Percentiles rank a stretch among this genome's conserved stretches.
Evolutionary conservation across 92 coral and sea anemone species (phyloP).

Genomic region (Phenganax stokvisi): DNA sequence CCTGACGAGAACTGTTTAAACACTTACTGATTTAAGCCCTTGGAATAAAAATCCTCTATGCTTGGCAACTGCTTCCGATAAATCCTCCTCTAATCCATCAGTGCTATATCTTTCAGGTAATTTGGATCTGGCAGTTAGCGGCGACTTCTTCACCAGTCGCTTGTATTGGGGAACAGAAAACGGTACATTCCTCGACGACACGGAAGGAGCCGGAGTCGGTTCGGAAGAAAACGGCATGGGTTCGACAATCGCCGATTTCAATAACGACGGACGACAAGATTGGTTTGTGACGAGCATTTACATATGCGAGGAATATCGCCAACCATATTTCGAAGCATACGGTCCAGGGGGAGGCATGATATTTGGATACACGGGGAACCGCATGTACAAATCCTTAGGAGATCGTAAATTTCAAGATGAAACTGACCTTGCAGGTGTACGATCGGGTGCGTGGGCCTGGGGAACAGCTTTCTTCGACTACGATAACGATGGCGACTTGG

Average conservation of each 20-base stretch:
- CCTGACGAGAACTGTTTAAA: too few species aligned
- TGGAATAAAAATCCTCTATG: too few species aligned
- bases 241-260: conserved; percentile 78
- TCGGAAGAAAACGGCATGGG: conserved; percentile 99
- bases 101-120: conserved; percentile 43
- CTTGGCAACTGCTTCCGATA: too few species aligned
- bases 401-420: conserved; percentile 76
- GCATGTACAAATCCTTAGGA: conserved; percentile 71
- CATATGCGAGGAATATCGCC: conserved; percentile 81
- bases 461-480: conserved; percentile 92
- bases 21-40: too few species aligned
- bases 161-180: conserved; percentile 89
- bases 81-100: too few species aligned
- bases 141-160: conserved; percentile 91
- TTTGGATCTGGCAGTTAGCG: conserved; percentile 67
- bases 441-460: conserved; percentile 96
- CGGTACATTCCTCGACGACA: conserved; percentile 84
- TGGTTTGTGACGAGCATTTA: conserved; percentile 93
- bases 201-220: conserved; percentile 65
- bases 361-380: conserved; percentile 88
- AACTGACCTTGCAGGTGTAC: conserved; percentile 73
- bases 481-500: conserved; percentile 97
- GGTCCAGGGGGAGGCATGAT: conserved; percentile 81
- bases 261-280: conserved; percentile 87
- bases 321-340: conserved; percentile 86